Evolutionary conservation across 2,113 vertebrate genomes (phyloP), one percentile per base, ranked within the genome.

Genomic region (Labeo rohita): DNA sequence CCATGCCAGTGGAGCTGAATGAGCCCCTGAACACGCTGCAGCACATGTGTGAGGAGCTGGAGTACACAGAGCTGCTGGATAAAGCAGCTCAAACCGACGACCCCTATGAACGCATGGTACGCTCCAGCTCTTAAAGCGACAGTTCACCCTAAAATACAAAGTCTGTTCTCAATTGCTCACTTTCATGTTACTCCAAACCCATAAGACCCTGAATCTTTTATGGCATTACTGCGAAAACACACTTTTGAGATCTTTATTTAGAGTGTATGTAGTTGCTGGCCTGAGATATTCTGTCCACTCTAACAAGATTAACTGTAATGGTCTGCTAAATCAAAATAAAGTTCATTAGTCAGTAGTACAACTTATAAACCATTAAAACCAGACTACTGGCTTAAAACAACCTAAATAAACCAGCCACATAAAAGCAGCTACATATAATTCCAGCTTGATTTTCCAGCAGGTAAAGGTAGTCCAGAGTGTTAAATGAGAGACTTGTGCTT

Each of bases 21-120:
- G 98, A 99, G 89, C 98, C 98, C 0, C 97, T 99, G 85, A 99
- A 99, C 92, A 99, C 98, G 2, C 96, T 99, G 92, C 98, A 99
- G 90, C 98, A 98, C 81, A 98, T 99, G 92, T 99, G 98, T 61
- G 98, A 99, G 86, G 98, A 99, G 91, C 93, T 99, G 80, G 98
- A 99, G 90, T 99, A 99, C 95, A 98, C 97, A 8, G 98, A 99
- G 91, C 97, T 99, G 87, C 92, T 99, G 93, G 98, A 99, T 92
- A 98, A 98, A 89, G 98, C 98, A 10, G 95, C 98, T 0, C 97
- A 99, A 91, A 98, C 96, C 0, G 96, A 97, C 39, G 96, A 98
- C 87, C 96, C 97, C 9, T 98, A 97, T 1, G 97, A 99, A 84
- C 97, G 98, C 92, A 99, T 99, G 98, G 98, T 99, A 96, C 12